Evolutionary conservation across 1,140 invertebrate genomes (phyloP), one percentile per base, ranked within the genome.

Genomic region (Bombus breviceps): DNA sequence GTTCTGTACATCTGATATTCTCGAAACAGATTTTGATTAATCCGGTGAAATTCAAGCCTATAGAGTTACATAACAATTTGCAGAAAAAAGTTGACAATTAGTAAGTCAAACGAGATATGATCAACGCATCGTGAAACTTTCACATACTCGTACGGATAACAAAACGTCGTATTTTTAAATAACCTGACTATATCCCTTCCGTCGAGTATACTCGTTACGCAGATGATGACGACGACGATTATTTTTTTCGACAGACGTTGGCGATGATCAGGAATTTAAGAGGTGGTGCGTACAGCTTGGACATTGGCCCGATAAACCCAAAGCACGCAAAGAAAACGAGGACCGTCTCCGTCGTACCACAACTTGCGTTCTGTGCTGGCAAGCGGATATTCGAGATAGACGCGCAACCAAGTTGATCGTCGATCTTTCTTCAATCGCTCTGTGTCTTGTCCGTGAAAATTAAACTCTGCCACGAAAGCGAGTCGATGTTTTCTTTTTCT

Each of bases 241-340:
- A 10, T 37, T 28, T 59, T 59, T 22, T 57, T 92, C 73, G 81
- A 62, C 88, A 94, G 93, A 94, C 93, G 74, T 74, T 92, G 76
- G 92, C 89, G 73, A 94, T 93, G 41, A 92, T 96, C 32, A 92
- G 93, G 87, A 95, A 95, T 83, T 93, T 96, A 74, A 93, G 91
- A 34, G 94, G 94, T 18, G 94, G 92, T 4, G 92, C 96, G 37
- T 96, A 96, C 72, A 92, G 91, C 32, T 92, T 96, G 77, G 95
- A 96, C 85, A 92, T 95, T 78, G 95, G 95, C 32, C 95, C 94
- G 2, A 28, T 88, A 3, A 71, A 79, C 13, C 66, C 83, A 10
- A 92, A 86, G 57, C 80, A 73, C 39, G 41, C 66, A 3, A 92
- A 89, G 82, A 86, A 82, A 74, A 68, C 41, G 2, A 81, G 68